phyloP scores from a whole-genome alignment of 2,797 vertebrate species.

The Etheostoma nigrum region DNA sequence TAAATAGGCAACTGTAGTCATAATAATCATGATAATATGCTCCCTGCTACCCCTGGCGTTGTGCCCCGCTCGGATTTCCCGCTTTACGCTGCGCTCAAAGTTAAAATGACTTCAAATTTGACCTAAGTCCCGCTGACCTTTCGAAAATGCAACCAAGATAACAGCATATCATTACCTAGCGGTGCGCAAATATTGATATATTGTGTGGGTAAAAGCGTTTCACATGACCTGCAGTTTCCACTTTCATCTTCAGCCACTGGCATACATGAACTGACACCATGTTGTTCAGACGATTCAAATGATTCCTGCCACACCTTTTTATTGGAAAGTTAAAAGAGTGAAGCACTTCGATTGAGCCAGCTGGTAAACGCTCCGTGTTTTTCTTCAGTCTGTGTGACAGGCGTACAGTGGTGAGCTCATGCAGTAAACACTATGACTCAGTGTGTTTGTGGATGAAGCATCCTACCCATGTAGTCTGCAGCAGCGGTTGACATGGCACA shows the following conservation, averaged over 20 bases:
- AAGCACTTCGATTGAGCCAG: constrained; percentile 9
- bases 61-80: too few relatives aligned
- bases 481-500: constrained; percentile 62
- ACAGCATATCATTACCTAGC: too few relatives aligned
- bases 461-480: constrained; percentile 49
- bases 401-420: constrained; percentile 30
- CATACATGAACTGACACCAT: too few relatives aligned
- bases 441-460: constrained; percentile 47
- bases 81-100: too few relatives aligned
- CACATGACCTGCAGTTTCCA: background rate
- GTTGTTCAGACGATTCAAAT: background rate
- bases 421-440: constrained; percentile 46
- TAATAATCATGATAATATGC: background rate
- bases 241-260: background rate
- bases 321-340: background rate
- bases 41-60: too few relatives aligned
- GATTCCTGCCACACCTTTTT: background rate
- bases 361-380: constrained; percentile 17
- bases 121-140: too few relatives aligned
- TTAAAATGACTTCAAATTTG: too few relatives aligned
- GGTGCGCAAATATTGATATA: too few relatives aligned
- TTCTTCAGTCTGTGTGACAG: constrained; percentile 22
- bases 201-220: background rate
- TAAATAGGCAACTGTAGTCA: background rate
- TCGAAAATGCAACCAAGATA: too few relatives aligned